Evolutionary conservation across 2,797 vertebrate species (phyloP), one percentile per base, ranked within the genome.

Genomic region (Sphenodon punctatus): DNA sequence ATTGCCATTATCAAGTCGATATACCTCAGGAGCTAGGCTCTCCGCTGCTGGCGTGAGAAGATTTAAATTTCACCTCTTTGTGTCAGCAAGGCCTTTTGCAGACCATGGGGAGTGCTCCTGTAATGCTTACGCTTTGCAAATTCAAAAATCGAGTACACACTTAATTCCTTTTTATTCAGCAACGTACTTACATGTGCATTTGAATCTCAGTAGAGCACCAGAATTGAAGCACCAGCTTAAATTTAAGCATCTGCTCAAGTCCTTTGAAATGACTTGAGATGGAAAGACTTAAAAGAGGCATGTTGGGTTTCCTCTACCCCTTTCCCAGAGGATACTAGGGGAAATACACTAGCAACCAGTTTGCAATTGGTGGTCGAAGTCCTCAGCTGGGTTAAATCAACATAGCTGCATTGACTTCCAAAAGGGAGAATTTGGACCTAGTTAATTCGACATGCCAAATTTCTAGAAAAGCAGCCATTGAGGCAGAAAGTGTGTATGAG

Each of bases 31-130:
- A 20, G 20, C 2, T 16, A 41, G 36, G 13, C 20, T 6, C 20
- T 55, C 4, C 2, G 10, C 41, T 0, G 0, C 41, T 14, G 0
- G 0, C 20, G 23, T n/a, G 48, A 34, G 11, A 72, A 43, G 48
- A 49, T 49, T 49, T n/a, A 49, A 51, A 41, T 46, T 3, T 32
- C 75, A 55, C 14, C 23, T n/a, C n/a, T n/a, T 3, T 1, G 23
- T 66, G 22, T 0, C 46, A 67, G 10, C 12, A 0, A n/a, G n/a
- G n/a, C n/a, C n/a, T n/a, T n/a, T n/a, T 1, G 30, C 2, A 3
- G 19, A 6, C 11, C 49, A 34, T 32, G 58, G 3, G 25, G 48
- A 2, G 6, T 6, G 20, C 80, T 45, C 32, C 32, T 15, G 20
- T 32, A 3, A 3, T 16, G 12, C 20, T 42, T 16, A n/a, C n/a